Conservation (phyloP, 1,140 invertebrate species). For the Popillia japonica region DNA sequence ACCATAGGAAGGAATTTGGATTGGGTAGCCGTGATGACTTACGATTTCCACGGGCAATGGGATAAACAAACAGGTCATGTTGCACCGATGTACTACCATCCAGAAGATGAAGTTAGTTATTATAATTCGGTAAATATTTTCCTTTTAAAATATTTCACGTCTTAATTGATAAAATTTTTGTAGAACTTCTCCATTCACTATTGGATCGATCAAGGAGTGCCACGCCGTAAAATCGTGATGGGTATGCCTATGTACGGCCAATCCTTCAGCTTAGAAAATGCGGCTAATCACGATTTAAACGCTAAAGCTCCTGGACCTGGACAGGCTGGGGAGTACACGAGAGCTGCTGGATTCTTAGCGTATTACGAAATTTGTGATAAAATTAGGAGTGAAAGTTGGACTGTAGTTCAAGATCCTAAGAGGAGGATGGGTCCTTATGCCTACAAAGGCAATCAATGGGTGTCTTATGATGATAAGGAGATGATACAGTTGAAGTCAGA, state of each 20-base stretch:
- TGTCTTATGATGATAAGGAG: constrained; percentile 84
- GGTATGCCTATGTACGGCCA: constrained; percentile 93
- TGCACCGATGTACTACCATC: constrained; percentile 81
- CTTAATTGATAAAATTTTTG: too few relatives aligned
- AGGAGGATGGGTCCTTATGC: constrained; percentile 86
- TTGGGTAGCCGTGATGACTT: constrained; percentile 86
- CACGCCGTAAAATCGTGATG: constrained; percentile 81
- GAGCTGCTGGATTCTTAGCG: constrained; percentile 83
- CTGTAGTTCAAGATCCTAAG: constrained; percentile 77
- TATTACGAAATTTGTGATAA: constrained; percentile 91
- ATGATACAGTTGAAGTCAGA: constrained; percentile 82
- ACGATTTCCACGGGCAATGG: constrained; percentile 88
- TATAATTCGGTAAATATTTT: constrained; percentile 73
- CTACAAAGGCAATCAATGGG: constrained; percentile 87
- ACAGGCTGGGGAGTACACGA: constrained; percentile 80
- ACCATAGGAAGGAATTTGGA: constrained; percentile 78
- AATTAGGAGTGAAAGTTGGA: constrained; percentile 80
- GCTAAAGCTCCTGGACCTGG: constrained; percentile 78
- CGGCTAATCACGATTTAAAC: constrained; percentile 73
- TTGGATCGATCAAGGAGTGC: constrained; percentile 85
- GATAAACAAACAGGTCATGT: constrained; percentile 86
- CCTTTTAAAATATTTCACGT: neutral
- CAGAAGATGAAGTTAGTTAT: constrained; percentile 77
- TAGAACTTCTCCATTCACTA: constrained; percentile 88
- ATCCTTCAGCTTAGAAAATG: constrained; percentile 74